Base-by-base conservation (phyloP, 1,140 invertebrate genomes). In the Saccostrea echinata region DNA sequence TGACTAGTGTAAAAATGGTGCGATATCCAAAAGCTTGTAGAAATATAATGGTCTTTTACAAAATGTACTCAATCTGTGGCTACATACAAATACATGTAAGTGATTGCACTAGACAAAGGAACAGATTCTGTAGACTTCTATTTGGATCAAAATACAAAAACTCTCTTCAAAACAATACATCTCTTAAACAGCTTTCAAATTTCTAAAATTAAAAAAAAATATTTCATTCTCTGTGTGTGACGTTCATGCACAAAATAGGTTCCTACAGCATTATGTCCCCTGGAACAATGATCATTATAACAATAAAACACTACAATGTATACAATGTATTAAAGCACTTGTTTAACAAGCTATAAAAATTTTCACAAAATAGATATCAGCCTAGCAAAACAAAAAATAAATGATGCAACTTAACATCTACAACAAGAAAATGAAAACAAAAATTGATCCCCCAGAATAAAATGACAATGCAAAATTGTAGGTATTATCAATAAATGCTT, bases 261-360 rank as follows among this genome's bases (percentile, higher is more conserved):
- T 21, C n/a, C n/a, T 61, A 61, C 4, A 61, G 16, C 18, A 18
- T n/a, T 57, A 3, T 21, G 13, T 57, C 21, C 55, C 55, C 13
- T 61, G n/a, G 55, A 2, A 21, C 18, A 61, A 0, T 61, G 55
- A 61, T n/a, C 18, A 61, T 0, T 30, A 76, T 13, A 76, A 76
- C 24, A 76, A 76, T 76, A 76, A 30, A 33, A 30, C 16, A 27
- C 8, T 76, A 33, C 4, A 76, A n/a, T 30, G 68, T 71, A 71
- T 33, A 71, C 43, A 43, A 43, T 43, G 9, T 9, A 30, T 13
- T 76, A 76, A 76, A 76, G 68, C 68, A 76, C 68, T 76, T 76
- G 68, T 76, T 76, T 76, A 27, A 76, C 68, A 76, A 76, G 68
- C 68, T 33, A 76, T 76, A 30, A 76, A 76, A 76, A 12, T 76